Base-by-base conservation (phyloP, 2,113 vertebrate genomes). In the Terrapene triunguis region DNA sequence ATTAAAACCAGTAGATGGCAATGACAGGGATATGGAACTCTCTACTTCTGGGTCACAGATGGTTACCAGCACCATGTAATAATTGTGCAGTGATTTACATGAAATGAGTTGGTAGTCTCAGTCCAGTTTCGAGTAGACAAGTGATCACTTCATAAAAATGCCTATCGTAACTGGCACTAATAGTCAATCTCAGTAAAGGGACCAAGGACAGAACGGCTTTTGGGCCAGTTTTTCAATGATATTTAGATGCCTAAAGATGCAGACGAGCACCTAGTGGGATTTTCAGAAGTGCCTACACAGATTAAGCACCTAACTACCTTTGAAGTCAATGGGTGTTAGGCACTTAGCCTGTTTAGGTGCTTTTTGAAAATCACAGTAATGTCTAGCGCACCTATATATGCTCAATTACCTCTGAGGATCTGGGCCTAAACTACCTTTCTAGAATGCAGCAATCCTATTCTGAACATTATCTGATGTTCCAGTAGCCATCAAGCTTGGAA, bases 1-100 rank as follows among this genome's bases (percentile, higher is more conserved):
- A 5, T 53, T 5, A 95, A 92, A 93, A 91, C 2, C 65, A 85
- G 8, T 54, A 54, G 62, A 25, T 80, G 93, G 51, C 47, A 88
- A n/a, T 51, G 32, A 5, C 35, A 91, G 57, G 10, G 42, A 16
- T 27, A 14, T 78, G 72, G 54, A 74, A 7, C 13, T 17, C 53
- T 54, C 42, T 86, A 53, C 47, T 85, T 12, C 35, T 48, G 62
- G 62, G 17, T 88, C 35, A 80, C 55, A 93, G 7, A 8, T 0
- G 0, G 3, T 59, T 59, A 2, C 9, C 6, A 32, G 48, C 42
- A 55, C 53, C 51, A 80, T 53, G 38, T 22, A 10, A 19, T 29
- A 1, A 0, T 42, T 85, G 50, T 50, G 89, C 55, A 82, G 47
- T 12, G 4, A 9, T 53, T 27, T 27, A 55, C 6, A 21, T 53